Base-by-base conservation (phyloP, 1,140 invertebrate genomes). In the Dendroctonus valens region DNA sequence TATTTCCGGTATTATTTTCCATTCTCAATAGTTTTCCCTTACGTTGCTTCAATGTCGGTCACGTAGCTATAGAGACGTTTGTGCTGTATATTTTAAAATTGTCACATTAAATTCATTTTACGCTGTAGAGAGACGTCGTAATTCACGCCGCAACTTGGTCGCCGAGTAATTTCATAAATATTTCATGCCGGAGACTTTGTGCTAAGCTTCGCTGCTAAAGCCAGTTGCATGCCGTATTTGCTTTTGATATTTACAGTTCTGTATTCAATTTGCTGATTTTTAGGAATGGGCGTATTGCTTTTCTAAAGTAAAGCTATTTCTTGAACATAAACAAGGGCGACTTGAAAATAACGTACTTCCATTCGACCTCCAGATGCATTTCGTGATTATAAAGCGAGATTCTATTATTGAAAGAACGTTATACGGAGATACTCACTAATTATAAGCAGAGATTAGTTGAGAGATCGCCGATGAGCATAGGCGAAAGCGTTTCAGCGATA, bases 161-260 rank as follows among this genome's bases (percentile, higher is more conserved):
- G 58, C 41, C 44, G 50, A 52, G 58, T 67, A 60, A 67, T 67
- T 67, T 67, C 65, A 67, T 67, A 67, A 67, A 67, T 67, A 60
- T 67, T 67, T 67, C 59, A 67, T 67, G 59, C 9, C 52, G 12
- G 42, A 26, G 59, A 61, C 50, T 51, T 61, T 52, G 59, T 40
- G n/a, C 41, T 61, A 61, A 41, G 49, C 59, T 53, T 48, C 42
- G 42, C 58, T 59, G 58, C 46, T 59, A 49, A 49, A 49, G 58
- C 58, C 46, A 48, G 42, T 59, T 59, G 58, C 58, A 59, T 49
- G 58, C 14, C 44, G 44, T 59, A 59, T 59, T 59, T 59, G 58
- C 58, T 49, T 59, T 49, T 55, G 58, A 49, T 59, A 59, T 59
- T 59, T 59, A 59, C 58, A 49, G 38, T 59, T 59, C 40, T 49